Base-by-base conservation (phyloP, 2,113 vertebrate genomes). In the Rhipidura dahli region DNA sequence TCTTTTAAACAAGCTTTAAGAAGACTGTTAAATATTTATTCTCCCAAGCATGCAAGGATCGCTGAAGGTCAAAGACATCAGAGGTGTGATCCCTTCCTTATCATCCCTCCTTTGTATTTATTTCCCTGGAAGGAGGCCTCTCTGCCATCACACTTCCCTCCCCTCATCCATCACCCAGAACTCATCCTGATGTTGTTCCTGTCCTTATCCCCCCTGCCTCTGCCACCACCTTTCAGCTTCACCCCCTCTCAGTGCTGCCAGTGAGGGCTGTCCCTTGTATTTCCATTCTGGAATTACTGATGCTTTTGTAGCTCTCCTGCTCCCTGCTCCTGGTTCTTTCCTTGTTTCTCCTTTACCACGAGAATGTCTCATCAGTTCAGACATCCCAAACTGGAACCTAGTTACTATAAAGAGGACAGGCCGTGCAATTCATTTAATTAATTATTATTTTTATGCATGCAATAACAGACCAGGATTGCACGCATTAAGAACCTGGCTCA, bases 11-110 rank as follows among this genome's bases (percentile, higher is more conserved):
- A 90, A 95, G 83, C 90, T 87, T 92, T 84, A 87, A 94, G 68
- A 77, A 87, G 86, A 92, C 79, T 53, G 88, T 90, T 95, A 96
- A 97, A 96, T 95, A 95, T 96, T 96, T 96, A 93, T 91, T 95
- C 94, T 90, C 83, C 72, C 86, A 90, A 81, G 86, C 64, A 94
- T 49, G 72, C 77, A 79, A 78, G 77, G 92, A 96, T 75, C 4
- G 1, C 56, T 83, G 95, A 95, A 96, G 95, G 95, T 97, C 94
- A 96, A 86, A 95, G 76, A 94, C 94, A 95, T 94, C 69, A 91
- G 96, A 96, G 76, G 93, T 97, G 95, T 87, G 89, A 96, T 91
- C 80, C 89, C 47, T 89, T 81, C 80, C 86, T 93, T 93, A 96
- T 92, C 83, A 0, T 70, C 69, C 60, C 37, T 90, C 80, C 72